Percentiles rank a stretch among this genome's conserved stretches.
Conservation (phyloP, 1,140 invertebrate genomes). For the Lasaia peninsularis region DNA sequence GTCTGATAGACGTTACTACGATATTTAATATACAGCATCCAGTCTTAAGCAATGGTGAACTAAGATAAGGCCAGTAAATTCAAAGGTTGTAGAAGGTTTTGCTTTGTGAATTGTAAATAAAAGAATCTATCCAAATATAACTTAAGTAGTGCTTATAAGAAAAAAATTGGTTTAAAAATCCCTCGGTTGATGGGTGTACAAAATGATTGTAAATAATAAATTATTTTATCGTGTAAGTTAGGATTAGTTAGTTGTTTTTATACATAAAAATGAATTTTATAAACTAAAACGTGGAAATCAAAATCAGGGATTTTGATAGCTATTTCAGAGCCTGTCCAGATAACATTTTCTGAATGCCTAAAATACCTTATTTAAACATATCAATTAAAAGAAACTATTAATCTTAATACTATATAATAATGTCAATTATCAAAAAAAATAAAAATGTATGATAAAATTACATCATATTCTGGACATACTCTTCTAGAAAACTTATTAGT, state of each 20-base stretch:
- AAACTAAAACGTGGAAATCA: constrained; percentile 12
- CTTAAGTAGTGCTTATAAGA: constrained; percentile 59
- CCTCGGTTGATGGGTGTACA: constrained; percentile 65
- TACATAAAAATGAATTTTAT: constrained; percentile 36
- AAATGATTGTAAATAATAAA: constrained; percentile 73
- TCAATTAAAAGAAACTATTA: too few relatives aligned
- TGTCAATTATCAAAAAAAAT: too few relatives aligned
- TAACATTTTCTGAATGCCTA: neutral
- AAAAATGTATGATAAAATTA: too few relatives aligned
- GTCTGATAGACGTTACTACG: constrained; percentile 51
- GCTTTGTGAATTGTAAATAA: constrained; percentile 60
- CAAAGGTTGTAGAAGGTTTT: constrained; percentile 36
- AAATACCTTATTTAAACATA: too few relatives aligned
- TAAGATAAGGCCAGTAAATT: constrained; percentile 64
- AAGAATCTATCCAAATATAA: constrained; percentile 76
- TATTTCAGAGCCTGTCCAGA: neutral
- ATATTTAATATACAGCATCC: neutral
- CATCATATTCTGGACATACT: neutral
- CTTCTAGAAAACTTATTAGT: neutral
- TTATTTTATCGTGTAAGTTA: constrained; percentile 60
- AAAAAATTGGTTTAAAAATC: constrained; percentile 53
- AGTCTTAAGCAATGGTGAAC: neutral
- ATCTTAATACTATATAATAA: too few relatives aligned
- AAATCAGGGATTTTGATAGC: neutral
- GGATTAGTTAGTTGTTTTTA: constrained; percentile 54